A percentile compares a stretch with the other conserved stretches of the same genome.
phyloP scores from a whole-genome alignment of 1,140 invertebrate genomes.

The Pristionchus pacificus region DNA sequence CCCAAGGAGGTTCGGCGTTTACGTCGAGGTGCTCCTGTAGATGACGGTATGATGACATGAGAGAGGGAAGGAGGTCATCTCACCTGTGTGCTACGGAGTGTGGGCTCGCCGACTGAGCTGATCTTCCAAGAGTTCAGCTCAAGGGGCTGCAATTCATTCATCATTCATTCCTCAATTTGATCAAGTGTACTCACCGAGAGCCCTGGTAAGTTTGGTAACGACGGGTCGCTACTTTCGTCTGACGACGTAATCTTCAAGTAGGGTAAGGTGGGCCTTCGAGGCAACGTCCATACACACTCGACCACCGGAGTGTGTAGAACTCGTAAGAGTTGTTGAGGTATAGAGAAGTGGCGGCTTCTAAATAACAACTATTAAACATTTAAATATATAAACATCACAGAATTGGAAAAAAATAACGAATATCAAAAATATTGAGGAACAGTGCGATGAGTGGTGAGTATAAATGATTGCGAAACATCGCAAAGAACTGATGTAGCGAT shows the following conservation, averaged over 20 bases:
- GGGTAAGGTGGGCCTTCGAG: constrained; percentile 19
- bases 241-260: constrained; percentile 49
- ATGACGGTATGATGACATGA: constrained; percentile 32
- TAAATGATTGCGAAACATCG: neutral
- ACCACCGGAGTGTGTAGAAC: constrained; percentile 37
- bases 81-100: constrained; percentile 28
- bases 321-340: neutral
- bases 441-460: neutral
- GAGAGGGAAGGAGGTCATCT: too few species aligned
- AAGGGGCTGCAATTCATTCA: neutral
- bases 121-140: constrained; percentile 14
- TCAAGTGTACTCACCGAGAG: constrained; percentile 5
- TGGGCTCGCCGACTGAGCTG: constrained; percentile 6
- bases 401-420: neutral
- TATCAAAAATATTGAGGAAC: neutral
- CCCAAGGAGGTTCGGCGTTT: constrained; percentile 53
- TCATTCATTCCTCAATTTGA: neutral
- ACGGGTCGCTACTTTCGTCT: constrained; percentile 49
- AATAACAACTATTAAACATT: neutral
- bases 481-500: too few species aligned
- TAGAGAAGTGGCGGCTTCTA: neutral
- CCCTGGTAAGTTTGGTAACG: constrained; percentile 29
- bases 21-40: constrained; percentile 49
- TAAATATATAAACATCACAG: neutral
- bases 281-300: constrained; percentile 53